Evolutionary conservation across 2,113 vertebrate genomes (phyloP).

Genomic region (Damaliscus lunatus): DNA sequence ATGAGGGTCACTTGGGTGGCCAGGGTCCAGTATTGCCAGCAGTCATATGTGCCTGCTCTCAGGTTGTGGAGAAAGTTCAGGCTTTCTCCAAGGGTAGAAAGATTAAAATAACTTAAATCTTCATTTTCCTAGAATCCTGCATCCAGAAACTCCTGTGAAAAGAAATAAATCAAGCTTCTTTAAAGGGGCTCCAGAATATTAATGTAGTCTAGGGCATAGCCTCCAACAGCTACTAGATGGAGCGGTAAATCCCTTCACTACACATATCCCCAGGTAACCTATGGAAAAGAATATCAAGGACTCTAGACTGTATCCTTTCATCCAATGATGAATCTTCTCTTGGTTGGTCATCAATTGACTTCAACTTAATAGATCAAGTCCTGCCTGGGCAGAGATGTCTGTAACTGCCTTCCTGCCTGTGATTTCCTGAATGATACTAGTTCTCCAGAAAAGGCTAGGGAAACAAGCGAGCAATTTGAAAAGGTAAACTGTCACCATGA

Average conservation of each 20-base stretch:
- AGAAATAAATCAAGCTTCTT: neutral
- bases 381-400: neutral
- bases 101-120: conserved; percentile 3
- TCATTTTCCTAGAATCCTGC: neutral
- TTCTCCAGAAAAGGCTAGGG: neutral
- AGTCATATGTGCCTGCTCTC: neutral
- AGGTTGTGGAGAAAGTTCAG: neutral
- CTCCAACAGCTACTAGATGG: neutral
- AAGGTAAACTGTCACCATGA: neutral
- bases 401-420: neutral
- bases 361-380: conserved; percentile 14
- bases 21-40: neutral
- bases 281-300: conserved; percentile 19
- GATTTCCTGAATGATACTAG: neutral
- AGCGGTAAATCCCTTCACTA: conserved; percentile 6
- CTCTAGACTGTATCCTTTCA: neutral
- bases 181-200: neutral
- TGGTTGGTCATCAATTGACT: conserved; percentile 1
- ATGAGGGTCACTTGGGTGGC: neutral
- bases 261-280: neutral
- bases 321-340: neutral
- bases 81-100: neutral
- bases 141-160: neutral
- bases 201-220: neutral
- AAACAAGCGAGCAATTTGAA: neutral